Evolutionary conservation across 2,888 invertebrate species (phyloP), one percentile per base, ranked within the genome.

Genomic region (Neria commutata): DNA sequence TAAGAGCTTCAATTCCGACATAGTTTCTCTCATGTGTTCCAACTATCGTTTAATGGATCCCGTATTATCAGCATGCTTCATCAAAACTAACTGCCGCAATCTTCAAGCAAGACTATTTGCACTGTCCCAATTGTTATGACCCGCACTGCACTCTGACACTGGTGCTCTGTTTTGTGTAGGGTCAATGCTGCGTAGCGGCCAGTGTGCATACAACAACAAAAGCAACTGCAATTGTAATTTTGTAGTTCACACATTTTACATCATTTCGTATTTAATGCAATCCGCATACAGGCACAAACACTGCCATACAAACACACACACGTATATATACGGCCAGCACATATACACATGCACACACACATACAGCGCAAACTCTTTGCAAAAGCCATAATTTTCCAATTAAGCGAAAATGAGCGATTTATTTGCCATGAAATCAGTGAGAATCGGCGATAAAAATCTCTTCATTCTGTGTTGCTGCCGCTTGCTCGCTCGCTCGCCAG

Each of bases 351-450:
- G 17, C 26, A 33, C 10, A 58, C 46, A 60, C 6, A 56, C 29
- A 26, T n/a, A 46, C n/a, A 21, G n/a, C 21, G 21, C 48, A 56
- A 34, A 49, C 34, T 50, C 48, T 23, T n/a, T 45, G 10, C 45
- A 51, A 51, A 21, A 37, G 34, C 37, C 19, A 48, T 29, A 25
- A 48, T 81, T 80, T 81, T 81, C 81, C 79, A 81, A 80, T 81
- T 80, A 80, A 79, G 78, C 77, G 80, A 80, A 80, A 81, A 80
- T 80, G 81, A 81, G 79, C 79, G 80, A 80, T 80, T 81, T 81
- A 80, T 80, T 80, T 80, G 81, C 79, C 80, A 81, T 81, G 77
- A 81, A 80, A 80, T 80, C 80, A 80, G 79, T 79, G 80, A 81
- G 78, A 80, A 80, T 80, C 78, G 71, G 72, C 75, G 81, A 80